Base-by-base conservation (phyloP, 2,888 invertebrate genomes). In the Eutolmus rufibarbis region DNA sequence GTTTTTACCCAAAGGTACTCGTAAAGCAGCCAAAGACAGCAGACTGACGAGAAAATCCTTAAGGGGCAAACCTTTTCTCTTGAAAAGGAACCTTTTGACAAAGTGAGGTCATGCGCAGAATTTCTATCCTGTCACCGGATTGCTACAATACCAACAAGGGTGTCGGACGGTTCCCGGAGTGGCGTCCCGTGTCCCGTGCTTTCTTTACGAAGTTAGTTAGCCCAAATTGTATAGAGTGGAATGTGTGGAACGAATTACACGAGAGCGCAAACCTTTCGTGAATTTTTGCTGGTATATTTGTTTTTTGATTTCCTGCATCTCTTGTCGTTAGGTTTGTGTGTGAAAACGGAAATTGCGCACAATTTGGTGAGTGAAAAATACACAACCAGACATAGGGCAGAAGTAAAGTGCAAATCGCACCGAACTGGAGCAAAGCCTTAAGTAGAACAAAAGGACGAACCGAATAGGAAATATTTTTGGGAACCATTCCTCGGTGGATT, bases 301-400 rank as follows among this genome's bases (percentile, higher is more conserved):
- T 66, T 66, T 66, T 66, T 66, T 66, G 66, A 66, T 66, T 66
- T 23, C 66, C 66, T 66, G 28, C 19, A 66, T 66, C 66, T 23
- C 66, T 66, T 66, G 28, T 66, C 66, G 57, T 66, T 66, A 66
- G 19, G 66, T 14, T 66, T 66, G 57, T 84, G 57, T 84, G 66
- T 66, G 51, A 51, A 82, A 82, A 82, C 82, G 82, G 82, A 84
- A 84, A 66, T 57, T 84, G 82, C 82, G 82, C 82, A 84, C 57
- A 84, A 84, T 84, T 84, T 37, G 23, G 37, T 37, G 66, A 84
- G 82, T 66, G 82, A 57, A 66, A 84, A 84, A 84, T 66, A 66
- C 34, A 66, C 82, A 84, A 4, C 23, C 66, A 28, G 19, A 66
- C 57, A 12, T 40, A 34, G 82, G 66, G 66, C 12, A 66, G 28